Base-by-base conservation (phyloP, 2,888 invertebrate genomes). In the Tenthredo amoena region DNA sequence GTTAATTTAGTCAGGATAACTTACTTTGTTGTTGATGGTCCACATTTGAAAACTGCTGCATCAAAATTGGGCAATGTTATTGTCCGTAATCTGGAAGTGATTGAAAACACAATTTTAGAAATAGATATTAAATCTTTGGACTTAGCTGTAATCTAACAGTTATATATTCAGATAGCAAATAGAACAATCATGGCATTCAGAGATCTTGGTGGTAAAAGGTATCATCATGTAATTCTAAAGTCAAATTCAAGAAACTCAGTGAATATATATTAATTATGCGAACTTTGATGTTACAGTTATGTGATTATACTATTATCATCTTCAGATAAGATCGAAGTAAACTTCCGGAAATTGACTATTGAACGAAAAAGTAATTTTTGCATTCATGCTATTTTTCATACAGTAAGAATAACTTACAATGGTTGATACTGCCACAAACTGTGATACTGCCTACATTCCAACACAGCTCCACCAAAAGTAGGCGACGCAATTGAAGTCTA, bases 181-280 rank as follows among this genome's bases (percentile, higher is more conserved):
- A 89, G 62, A 82, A 81, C 81, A 88, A 89, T 89, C 88, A 89
- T 71, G 87, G 87, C 88, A 87, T 71, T 88, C 88, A 88, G 86
- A 86, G 87, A 89, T 88, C 88, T 87, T 87, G 87, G 88, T 89
- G 88, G 87, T 88, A 86, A 71, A 77, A 85, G 74, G 76, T 85
- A 85, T 89, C 86, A 89, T 88, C 88, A 87, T 37, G 40, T 84
- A 47, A 77, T 86, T 83, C 58, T 9, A 0, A 18, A n/a, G 18
- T n/a, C 55, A 55, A n/a, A 18, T 18, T n/a, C 18, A 55, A 55
- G 9, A n/a, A 55, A 55, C 55, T 55, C 6, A 55, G n/a, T 4
- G 55, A 55, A 5, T n/a, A 55, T n/a, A 5, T n/a, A 55, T 55
- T 55, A 1, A 55, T 55, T 55, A n/a, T 55, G n/a, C 18, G n/a